Evolutionary conservation across 2,888 invertebrate species (phyloP), one percentile per base, ranked within the genome.

Genomic region (Caenorhabditis sinica): DNA sequence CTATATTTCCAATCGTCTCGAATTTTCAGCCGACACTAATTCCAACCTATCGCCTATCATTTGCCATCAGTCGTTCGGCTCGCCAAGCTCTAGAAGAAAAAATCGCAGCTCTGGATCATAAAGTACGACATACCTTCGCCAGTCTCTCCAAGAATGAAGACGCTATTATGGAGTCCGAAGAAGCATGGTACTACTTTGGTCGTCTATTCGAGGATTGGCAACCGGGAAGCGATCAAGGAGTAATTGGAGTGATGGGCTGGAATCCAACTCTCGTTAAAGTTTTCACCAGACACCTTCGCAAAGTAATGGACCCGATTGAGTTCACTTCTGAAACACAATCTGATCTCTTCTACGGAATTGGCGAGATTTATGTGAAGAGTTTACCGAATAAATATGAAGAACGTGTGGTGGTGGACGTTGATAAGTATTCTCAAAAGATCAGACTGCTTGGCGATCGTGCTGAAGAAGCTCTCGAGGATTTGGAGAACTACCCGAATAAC

Each of bases 221-320:
- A 0, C 0, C 8, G 1, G 33, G 25, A 9, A 40, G 13, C 6
- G 49, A 65, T 1, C 0, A 11, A 2, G 80, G 80, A 45, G 9
- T 72, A 0, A 66, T 79, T 25, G 79, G 71, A 17, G 71, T 79
- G 1, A 36, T 40, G 17, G 79, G 79, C 63, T 79, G 77, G 77
- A 77, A 51, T 28, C 25, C 9, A 1, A 11, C 9, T 1, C n/a
- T n/a, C 1, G 13, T 77, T 25, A 11, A 17, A 6, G 40, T 33
- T 28, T 77, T 69, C 25, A 20, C 36, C 8, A 15, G 8, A 4
- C 28, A 30, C 1, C 36, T 77, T n/a, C 61, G 23, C 6, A 25
- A 25, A 2, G 3, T 61, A 8, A 28, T 79, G n/a, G n/a, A 49
- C 1, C 71, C 77, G 0, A 17, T 51, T 2, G 51, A 40, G 23